Conservation (phyloP, 2,888 invertebrate species). For the Orgyia antiqua region DNA sequence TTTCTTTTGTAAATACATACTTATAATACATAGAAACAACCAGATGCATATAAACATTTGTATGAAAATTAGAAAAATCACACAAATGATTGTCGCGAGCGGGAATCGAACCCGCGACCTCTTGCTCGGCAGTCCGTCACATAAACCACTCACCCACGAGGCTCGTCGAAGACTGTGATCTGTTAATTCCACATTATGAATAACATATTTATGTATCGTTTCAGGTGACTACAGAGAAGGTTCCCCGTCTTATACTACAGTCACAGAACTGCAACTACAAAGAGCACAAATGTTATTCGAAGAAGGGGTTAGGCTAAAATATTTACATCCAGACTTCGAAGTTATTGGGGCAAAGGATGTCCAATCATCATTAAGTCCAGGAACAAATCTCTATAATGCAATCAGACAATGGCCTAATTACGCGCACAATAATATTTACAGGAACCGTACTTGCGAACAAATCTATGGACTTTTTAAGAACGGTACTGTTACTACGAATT, state of each 20-base stretch:
- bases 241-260: conserved; percentile 28
- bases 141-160: no score
- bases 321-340: conserved; percentile 40
- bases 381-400: conserved; percentile 44
- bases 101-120: no score
- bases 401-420: conserved; percentile 41
- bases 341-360: conserved; percentile 52
- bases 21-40: no score
- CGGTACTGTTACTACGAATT: background rate
- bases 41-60: no score
- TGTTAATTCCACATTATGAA: no score
- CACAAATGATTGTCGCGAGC: no score
- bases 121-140: no score
- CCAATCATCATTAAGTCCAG: conserved; percentile 42
- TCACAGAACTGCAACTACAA: conserved; percentile 40
- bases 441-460: conserved; percentile 35
- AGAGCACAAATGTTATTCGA: conserved; percentile 41
- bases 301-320: conserved; percentile 41
- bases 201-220: no score
- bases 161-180: no score
- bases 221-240: conserved; percentile 62
- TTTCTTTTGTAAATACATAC: no score
- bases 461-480: conserved; percentile 23
- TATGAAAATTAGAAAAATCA: no score
- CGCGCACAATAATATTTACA: conserved; percentile 35